Evolutionary conservation across 2,888 invertebrate genomes (phyloP), one percentile per base, ranked within the genome.

Genomic region (Pegoplata infirma): DNA sequence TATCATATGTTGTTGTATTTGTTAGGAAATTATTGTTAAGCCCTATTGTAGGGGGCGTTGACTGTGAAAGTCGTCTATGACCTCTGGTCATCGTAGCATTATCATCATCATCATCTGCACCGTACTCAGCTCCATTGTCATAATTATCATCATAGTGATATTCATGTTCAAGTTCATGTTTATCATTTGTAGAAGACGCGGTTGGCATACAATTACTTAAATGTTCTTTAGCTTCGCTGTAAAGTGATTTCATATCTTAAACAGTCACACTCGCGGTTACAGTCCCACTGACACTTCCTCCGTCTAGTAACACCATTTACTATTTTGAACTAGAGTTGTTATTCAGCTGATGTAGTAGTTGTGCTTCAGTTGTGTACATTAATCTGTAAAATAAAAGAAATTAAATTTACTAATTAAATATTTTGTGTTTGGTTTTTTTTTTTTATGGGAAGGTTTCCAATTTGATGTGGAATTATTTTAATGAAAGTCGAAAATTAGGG

Each of bases 211-310:
- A 86, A 25, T 84, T 84, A 78, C 83, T 84, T 16, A 87, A 80
- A 81, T 87, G 88, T 74, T 86, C 82, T 80, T 85, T 85, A 21
- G 85, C 84, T 80, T 86, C 88, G 19, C 80, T 83, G 68, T 85
- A 87, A 68, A 87, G 84, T 69, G 85, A 84, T 83, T 85, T 87
- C 86, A 87, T 87, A 66, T 73, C 75, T 83, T 84, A 84, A 84
- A 85, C 86, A n/a, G 66, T 59, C 25, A 1, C 17, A 25, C 47
- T 19, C 40, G 25, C 25, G 17, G 17, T 61, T 23, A 28, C 25
- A 17, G 12, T 36, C 17, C 40, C 25, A 8, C 61, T 28, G 36
- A 44, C 25, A 16, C 14, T 8, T 44, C 3, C 25, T 21, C 0
- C 28, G 21, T 53, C 53, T 19, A 47, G 36, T 25, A 59, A 75